Percentiles rank a stretch among this genome's conserved stretches.
Evolutionary conservation across 2,113 vertebrate genomes (phyloP).

Genomic region (Mesembrinibis cayennensis): DNA sequence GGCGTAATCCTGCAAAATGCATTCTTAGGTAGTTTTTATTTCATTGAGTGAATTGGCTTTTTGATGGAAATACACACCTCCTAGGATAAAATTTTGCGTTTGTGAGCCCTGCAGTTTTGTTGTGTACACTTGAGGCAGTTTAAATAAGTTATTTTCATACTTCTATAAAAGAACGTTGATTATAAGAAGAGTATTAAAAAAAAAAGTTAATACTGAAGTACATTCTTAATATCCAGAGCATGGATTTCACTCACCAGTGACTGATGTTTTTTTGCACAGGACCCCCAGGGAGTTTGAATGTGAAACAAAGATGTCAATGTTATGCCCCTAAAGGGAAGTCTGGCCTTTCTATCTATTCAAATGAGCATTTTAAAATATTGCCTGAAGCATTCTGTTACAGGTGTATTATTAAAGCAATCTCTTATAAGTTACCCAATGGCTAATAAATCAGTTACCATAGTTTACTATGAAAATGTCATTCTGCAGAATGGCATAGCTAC

Average conservation of each 20-base stretch:
- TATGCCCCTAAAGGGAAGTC: neutral
- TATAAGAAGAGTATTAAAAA: neutral
- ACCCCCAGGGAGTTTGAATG: neutral
- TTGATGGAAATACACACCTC: neutral
- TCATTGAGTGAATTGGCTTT: neutral
- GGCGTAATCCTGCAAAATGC: neutral
- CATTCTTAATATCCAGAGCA: neutral
- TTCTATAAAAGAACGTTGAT: neutral
- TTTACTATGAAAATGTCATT: neutral
- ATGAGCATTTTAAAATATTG: slow-evolving; percentile 34
- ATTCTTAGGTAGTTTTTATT: neutral
- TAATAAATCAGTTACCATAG: neutral
- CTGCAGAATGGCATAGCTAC: neutral
- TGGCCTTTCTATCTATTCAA: slow-evolving; percentile 29
- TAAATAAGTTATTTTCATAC: neutral
- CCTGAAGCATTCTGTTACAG: slow-evolving; percentile 19
- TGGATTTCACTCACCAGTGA: neutral
- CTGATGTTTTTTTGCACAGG: neutral
- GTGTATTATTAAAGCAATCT: slow-evolving; percentile 24
- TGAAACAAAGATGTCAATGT: slow-evolving; percentile 48
- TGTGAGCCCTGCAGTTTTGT: neutral
- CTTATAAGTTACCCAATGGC: slow-evolving; percentile 34
- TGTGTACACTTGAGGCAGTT: neutral
- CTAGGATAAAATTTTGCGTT: neutral
- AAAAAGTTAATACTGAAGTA: neutral